Conservation (phyloP, 2,113 vertebrate species). For the Tragelaphus imberbis region DNA sequence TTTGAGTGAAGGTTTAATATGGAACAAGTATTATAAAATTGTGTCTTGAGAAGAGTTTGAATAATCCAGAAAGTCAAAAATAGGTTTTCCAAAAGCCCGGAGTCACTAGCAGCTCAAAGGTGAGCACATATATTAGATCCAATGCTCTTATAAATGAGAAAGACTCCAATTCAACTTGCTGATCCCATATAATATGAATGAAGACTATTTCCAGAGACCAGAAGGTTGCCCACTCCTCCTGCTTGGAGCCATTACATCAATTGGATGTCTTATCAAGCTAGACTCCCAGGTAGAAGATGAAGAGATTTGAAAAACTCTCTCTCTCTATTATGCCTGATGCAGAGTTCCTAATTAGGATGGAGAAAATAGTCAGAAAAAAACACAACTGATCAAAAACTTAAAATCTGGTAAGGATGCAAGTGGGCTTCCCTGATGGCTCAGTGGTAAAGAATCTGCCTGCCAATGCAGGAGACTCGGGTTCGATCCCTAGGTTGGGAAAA, state of each 20-base stretch:
- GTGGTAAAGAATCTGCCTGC: background rate
- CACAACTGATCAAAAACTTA: background rate
- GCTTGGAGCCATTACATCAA: no score
- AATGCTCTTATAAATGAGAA: background rate
- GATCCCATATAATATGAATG: fast-evolving
- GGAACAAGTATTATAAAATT: background rate
- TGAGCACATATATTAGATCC: fast-evolving
- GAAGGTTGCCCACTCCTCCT: fast-evolving
- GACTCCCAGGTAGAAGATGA: fast-evolving
- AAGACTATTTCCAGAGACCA: background rate
- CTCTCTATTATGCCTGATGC: background rate
- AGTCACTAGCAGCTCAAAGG: background rate
- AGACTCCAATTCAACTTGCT: background rate
- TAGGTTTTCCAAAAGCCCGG: fast-evolving
- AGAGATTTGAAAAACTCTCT: background rate
- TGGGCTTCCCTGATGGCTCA: background rate
- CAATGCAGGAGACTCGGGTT: background rate
- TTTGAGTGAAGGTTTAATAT: background rate
- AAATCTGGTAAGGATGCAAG: no score
- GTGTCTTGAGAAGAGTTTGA: background rate
- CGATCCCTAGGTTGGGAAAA: background rate
- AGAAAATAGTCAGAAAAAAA: background rate
- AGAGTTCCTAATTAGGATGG: background rate
- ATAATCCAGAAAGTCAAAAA: background rate
- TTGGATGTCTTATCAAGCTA: no score